Base-by-base conservation (phyloP, 2,888 invertebrate species). In the Heliconius ethilla region DNA sequence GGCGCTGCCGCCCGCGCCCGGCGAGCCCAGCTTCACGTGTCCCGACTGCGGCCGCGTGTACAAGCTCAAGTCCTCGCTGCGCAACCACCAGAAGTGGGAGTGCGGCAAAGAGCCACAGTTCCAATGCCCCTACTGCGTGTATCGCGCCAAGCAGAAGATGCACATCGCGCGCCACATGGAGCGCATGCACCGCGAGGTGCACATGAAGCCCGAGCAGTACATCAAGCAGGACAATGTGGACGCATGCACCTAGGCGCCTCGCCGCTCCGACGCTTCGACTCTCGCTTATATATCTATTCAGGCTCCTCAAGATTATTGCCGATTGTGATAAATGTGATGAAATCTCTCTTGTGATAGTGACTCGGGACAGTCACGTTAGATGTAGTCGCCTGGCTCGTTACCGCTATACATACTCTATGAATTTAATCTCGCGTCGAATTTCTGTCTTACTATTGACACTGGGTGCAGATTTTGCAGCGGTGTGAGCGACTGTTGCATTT, bases 41-140 rank as follows among this genome's bases (percentile, higher is more conserved):
- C 96, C 97, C 77, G 97, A 97, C 86, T 98, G 98, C 92, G 97
- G 97, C 81, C 95, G 98, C 83, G 96, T 97, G 82, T 98, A 98
- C 94, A 98, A 98, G 90, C 95, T 98, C 84, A 98, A 98, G 92
- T 97, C 97, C 84, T 97, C 97, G 80, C 93, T 97, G 86, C 95
- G 97, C 81, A 97, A 97, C 90, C 97, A 97, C 89, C 97, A 97
- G 94, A 97, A 97, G 90, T 97, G 97, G 97, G 97, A 97, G 91
- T 97, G 97, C 91, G 97, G 97, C 87, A 97, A 97, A 90, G 97
- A 97, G 90, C 97, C 97, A 29, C 97, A 97, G 90, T 97, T 97
- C 90, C 96, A 96, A 88, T 97, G 97, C 89, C 96, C 96, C 33
- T 97, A 96, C 92, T 97, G 97, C 92, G 96, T 96, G n/a, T 97